Percentiles rank a stretch among this genome's conserved stretches.
Conservation (phyloP, 1,140 invertebrate species). For the Drosophila mayri region DNA sequence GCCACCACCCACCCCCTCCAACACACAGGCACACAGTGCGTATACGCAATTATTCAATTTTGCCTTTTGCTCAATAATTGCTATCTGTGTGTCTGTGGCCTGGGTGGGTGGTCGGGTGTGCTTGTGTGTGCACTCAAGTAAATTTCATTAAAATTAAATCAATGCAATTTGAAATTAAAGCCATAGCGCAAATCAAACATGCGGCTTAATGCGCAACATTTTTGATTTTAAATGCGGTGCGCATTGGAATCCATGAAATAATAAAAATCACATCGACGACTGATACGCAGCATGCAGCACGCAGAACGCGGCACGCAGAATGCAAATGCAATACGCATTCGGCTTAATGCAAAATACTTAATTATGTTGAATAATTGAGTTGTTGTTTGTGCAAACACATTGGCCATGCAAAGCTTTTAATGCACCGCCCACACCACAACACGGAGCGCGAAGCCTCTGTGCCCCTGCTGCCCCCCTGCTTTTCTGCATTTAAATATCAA, state of each 20-base stretch:
- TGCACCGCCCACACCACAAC: conserved; percentile 67
- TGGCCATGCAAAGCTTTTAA: conserved; percentile 80
- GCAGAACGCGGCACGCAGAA: conserved; percentile 30
- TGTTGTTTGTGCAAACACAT: conserved; percentile 79
- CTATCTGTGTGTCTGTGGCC: conserved; percentile 16
- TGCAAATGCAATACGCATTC: conserved; percentile 60
- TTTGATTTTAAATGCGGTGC: conserved; percentile 78
- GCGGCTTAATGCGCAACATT: conserved; percentile 77
- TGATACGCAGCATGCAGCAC: conserved; percentile 3
- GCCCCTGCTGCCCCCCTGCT: conserved; percentile 5
- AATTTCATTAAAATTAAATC: conserved; percentile 80
- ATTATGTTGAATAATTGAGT: conserved; percentile 83
- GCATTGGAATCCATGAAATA: conserved; percentile 75
- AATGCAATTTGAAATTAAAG: conserved; percentile 80
- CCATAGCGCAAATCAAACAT: conserved; percentile 75
- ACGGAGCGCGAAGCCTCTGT: conserved; percentile 21
- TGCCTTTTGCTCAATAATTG: conserved; percentile 65
- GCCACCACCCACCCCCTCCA: neutral
- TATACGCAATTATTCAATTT: conserved; percentile 70
- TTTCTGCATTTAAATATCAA: conserved; percentile 76
- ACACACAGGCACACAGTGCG: conserved; percentile 25
- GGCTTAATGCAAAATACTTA: conserved; percentile 82
- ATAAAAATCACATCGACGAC: conserved; percentile 67
- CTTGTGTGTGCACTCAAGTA: conserved; percentile 56
- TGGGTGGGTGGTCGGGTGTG: neutral